Evolutionary conservation across 2,113 vertebrate genomes (phyloP).

Genomic region (Lamprotornis superbus): DNA sequence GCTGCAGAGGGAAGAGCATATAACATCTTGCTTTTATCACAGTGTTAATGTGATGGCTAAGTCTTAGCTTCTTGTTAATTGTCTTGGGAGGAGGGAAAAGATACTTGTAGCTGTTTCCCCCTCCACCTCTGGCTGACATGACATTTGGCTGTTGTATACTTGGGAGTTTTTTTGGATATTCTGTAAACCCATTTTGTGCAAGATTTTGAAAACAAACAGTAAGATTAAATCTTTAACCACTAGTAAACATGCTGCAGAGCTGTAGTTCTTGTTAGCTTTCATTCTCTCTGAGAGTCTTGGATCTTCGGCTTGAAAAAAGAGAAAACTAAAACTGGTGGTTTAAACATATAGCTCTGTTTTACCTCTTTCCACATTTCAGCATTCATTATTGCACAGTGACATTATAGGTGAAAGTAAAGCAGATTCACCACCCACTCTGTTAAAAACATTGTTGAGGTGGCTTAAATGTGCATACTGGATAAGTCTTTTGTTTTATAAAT

Average conservation of each 20-base stretch:
- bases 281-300: neutral
- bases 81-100: neutral
- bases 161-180: rapidly evolving
- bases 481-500: neutral
- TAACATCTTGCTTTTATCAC: neutral
- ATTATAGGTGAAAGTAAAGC: neutral
- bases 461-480: neutral
- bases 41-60: neutral
- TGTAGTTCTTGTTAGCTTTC: neutral
- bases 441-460: neutral
- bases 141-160: neutral
- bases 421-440: neutral
- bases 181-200: neutral
- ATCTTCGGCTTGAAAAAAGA: neutral
- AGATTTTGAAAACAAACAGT: neutral
- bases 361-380: neutral
- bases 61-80: neutral
- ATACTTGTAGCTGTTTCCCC: neutral
- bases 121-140: neutral
- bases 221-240: neutral
- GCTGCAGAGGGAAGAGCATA: neutral
- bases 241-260: neutral
- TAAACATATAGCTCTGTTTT: neutral
- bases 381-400: neutral
- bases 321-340: neutral